phyloP scores from a whole-genome alignment of 2,888 invertebrate genomes.

The Allygus modestus region DNA sequence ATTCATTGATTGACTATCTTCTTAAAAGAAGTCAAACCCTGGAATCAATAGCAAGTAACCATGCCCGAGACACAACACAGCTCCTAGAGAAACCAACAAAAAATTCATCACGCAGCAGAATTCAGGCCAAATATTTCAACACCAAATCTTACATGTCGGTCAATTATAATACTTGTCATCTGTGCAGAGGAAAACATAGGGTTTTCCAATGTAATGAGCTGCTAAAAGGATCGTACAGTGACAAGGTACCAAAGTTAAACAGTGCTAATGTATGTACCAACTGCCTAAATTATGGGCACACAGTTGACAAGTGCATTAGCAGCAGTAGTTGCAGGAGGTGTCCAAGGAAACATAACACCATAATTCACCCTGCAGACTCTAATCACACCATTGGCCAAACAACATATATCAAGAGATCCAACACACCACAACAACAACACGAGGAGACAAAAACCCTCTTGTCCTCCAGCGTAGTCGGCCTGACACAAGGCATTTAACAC shows the following conservation, averaged over 20 bases:
- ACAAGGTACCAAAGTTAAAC: background rate
- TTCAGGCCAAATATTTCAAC: background rate
- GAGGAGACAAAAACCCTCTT: background rate
- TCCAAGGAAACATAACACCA: background rate
- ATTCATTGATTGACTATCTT: background rate
- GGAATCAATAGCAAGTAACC: background rate
- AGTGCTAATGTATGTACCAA: background rate
- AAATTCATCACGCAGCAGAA: background rate
- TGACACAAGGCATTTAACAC: background rate
- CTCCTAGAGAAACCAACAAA: background rate
- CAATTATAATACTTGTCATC: background rate
- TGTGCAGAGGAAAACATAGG: conserved; percentile 2
- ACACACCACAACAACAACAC: background rate
- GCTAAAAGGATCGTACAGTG: background rate
- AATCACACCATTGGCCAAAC: background rate
- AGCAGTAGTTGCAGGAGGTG: background rate
- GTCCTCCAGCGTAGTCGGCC: background rate
- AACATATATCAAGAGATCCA: background rate
- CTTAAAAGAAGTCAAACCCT: background rate
- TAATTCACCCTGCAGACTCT: background rate
- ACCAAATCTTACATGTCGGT: background rate
- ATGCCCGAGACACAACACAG: background rate
- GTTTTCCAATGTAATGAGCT: background rate
- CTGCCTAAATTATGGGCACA: background rate
- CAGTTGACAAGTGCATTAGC: background rate